Conservation (phyloP, 2,888 invertebrate species). For the Oeneis ivallda region DNA sequence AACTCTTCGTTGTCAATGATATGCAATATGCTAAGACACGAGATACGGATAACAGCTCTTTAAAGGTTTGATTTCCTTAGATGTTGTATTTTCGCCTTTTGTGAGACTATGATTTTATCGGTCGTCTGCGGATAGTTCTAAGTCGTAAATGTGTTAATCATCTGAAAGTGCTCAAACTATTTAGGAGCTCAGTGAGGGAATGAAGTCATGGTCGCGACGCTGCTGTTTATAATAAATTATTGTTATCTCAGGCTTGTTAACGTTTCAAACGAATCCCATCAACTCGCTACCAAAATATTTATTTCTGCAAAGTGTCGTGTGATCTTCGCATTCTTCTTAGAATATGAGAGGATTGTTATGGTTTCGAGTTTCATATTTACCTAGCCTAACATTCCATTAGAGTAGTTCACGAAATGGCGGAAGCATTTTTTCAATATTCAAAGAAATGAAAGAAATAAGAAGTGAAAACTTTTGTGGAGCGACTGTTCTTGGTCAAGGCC, state of each 20-base stretch:
- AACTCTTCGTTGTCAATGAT: no score
- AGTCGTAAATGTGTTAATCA: constrained; percentile 39
- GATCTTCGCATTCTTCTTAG: constrained; percentile 14
- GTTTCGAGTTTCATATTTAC: not conserved
- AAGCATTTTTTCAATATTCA: not conserved
- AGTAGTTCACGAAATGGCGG: not conserved
- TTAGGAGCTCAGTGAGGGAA: constrained; percentile 46
- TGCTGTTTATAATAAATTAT: constrained; percentile 47
- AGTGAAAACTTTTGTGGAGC: no score
- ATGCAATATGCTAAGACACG: no score
- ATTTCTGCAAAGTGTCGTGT: constrained; percentile 21
- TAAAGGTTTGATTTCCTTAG: no score
- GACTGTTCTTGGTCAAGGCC: not conserved
- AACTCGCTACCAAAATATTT: constrained; percentile 32
- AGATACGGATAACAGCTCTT: no score
- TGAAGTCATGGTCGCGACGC: constrained; percentile 50
- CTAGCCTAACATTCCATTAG: not conserved
- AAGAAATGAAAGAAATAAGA: no score
- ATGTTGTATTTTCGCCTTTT: not conserved
- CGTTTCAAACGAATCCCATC: constrained; percentile 29
- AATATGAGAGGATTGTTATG: not conserved
- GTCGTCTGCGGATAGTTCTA: constrained; percentile 1
- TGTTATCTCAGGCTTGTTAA: constrained; percentile 40
- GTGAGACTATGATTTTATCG: not conserved
- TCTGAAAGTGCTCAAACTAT: constrained; percentile 39